Conservation (phyloP, 2,888 invertebrate species). For the Mesorhabditis sp. region DNA sequence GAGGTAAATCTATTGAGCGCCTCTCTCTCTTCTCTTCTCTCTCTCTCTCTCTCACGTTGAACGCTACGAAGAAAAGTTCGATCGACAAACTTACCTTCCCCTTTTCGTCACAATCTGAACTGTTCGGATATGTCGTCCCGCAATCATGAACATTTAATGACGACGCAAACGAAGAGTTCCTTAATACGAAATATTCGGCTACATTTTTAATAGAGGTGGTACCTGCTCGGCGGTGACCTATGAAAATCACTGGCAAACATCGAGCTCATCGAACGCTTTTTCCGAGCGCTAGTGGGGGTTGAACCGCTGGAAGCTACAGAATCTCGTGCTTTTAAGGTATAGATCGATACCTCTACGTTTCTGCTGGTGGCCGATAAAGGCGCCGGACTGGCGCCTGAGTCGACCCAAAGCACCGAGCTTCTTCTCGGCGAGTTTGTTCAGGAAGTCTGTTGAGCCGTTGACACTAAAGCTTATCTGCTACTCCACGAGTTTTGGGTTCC, state of each 20-base stretch:
- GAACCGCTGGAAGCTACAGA: background rate
- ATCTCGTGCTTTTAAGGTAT: background rate
- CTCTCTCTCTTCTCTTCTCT: too few relatives aligned
- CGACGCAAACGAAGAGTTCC: too few relatives aligned
- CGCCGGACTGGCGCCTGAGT: background rate
- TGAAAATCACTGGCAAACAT: background rate
- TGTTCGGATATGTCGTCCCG: too few relatives aligned
- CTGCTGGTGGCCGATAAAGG: background rate
- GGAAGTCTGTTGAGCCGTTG: background rate
- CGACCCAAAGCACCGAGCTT: background rate
- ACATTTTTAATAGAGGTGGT: background rate
- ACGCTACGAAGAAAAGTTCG: too few relatives aligned
- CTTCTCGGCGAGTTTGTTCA: background rate
- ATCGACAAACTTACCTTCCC: too few relatives aligned
- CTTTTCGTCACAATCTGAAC: too few relatives aligned
- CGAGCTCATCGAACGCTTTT: background rate
- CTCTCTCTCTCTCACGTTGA: too few relatives aligned
- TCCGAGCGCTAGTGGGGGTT: background rate
- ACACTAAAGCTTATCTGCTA: background rate
- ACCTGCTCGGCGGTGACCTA: background rate
- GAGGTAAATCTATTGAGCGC: too few relatives aligned
- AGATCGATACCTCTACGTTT: background rate
- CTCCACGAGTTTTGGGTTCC: too few relatives aligned
- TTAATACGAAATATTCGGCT: too few relatives aligned
- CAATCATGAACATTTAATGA: too few relatives aligned